phyloP scores from a whole-genome alignment of 2,888 invertebrate genomes.

The Metellina segmentata region DNA sequence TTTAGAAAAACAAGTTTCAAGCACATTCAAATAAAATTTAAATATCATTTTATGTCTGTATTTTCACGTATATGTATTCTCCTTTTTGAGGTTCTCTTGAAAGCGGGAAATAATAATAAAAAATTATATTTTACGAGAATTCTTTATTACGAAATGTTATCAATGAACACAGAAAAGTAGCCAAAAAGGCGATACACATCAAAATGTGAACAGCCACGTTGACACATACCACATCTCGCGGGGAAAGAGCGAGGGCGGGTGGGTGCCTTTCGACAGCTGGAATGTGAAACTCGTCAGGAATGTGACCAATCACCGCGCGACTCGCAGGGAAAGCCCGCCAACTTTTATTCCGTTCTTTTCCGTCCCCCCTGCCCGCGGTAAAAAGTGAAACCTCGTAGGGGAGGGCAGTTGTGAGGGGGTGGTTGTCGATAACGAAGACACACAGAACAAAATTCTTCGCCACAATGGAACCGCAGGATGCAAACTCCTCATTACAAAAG shows the following conservation, averaged over 20 bases:
- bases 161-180: background rate
- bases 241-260: slow-evolving; percentile 49
- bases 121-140: too few relatives aligned
- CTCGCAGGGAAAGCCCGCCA: slow-evolving; percentile 66
- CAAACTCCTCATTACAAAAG: slow-evolving; percentile 33
- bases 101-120: too few relatives aligned
- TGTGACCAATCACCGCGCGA: slow-evolving; percentile 67
- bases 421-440: slow-evolving; percentile 12
- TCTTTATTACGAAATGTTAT: background rate
- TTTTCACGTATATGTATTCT: too few relatives aligned
- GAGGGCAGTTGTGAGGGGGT: background rate
- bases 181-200: slow-evolving; percentile 42
- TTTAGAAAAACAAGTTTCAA: too few relatives aligned
- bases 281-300: slow-evolving; percentile 70
- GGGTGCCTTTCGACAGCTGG: slow-evolving; percentile 65
- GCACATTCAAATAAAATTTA: too few relatives aligned
- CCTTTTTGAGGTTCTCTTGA: too few relatives aligned
- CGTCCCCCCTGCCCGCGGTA: background rate
- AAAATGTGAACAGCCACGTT: slow-evolving; percentile 50
- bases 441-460: background rate
- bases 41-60: too few relatives aligned
- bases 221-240: slow-evolving; percentile 54
- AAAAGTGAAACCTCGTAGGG: slow-evolving; percentile 55
- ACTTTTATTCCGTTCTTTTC: slow-evolving; percentile 41
- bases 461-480: slow-evolving; percentile 64